These are phyloP conservation scores for Catostylus mosaicus DNA, from an alignment of 30 jellyfish, hydroid and myxozoan species.

Conservation along the genomic window DNA sequence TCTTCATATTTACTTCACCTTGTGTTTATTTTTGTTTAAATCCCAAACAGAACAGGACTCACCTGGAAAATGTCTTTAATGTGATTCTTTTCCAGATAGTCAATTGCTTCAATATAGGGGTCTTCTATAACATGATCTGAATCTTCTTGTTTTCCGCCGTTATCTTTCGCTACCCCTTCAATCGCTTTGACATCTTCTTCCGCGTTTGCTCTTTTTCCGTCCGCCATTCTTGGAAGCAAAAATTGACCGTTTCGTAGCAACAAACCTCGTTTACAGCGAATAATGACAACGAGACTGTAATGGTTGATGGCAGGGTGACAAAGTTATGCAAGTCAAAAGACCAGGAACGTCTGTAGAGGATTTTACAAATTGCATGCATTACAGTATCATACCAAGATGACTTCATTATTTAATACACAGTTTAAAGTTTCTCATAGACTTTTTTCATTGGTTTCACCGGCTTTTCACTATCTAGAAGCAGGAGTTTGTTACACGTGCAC, in stretches of 20 bases:
- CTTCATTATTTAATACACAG: neutral
- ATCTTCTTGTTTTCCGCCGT: neutral
- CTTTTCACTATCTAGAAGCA: neutral
- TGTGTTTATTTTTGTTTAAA: too few species aligned
- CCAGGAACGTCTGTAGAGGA: neutral
- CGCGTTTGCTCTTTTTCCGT: conserved; percentile 7
- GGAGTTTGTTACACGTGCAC: neutral
- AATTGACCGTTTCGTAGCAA: conserved; percentile 6
- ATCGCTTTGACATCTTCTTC: neutral
- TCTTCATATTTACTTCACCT: too few species aligned
- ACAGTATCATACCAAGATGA: neutral
- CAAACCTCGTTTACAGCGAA: conserved; percentile 14
- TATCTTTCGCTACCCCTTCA: neutral
- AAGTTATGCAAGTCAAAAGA: neutral
- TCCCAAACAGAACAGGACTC: neutral
- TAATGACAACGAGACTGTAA: neutral
- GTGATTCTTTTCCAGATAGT: conserved; percentile 23
- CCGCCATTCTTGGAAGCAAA: conserved; percentile 49
- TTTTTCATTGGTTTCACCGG: neutral
- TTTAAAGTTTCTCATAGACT: neutral
- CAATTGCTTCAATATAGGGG: conserved; percentile 46
- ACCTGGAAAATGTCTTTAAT: conserved; percentile 42
- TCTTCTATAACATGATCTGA: conserved; percentile 2
- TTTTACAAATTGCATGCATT: neutral
- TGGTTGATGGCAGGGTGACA: neutral